Evolutionary conservation across 1,140 invertebrate species (phyloP), one percentile per base, ranked within the genome.

Genomic region (Triops longicaudatus): DNA sequence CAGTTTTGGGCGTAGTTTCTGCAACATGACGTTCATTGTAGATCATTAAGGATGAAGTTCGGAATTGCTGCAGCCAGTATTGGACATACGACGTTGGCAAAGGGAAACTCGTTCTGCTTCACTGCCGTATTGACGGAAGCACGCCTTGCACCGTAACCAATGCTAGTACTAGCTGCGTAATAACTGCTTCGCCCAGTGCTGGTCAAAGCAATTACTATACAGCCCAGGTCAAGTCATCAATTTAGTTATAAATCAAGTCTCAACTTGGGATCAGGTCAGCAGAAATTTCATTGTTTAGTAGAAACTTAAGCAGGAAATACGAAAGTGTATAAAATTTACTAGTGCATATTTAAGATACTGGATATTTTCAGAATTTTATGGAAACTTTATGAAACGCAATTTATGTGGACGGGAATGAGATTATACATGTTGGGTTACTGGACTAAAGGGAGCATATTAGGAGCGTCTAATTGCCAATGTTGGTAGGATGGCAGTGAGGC

Each of bases 1-100:
- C 44, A 63, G 17, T 7, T 63, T 63, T 63, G 14, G 50, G 7
- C 2, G 17, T 14, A 63, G 50, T 22, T 17, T 63, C 50, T 22
- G 9, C 50, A n/a, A 5, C 22, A 63, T 22, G 50, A n/a, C 50
- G n/a, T 63, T 63, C 50, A 63, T 63, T 63, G 50, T 63, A 17
- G 50, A 63, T 63, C 50, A 63, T 63, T 63, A 63, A 63, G 10
- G 50, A 63, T 17, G 50, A 63, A 63, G 50, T 63, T 63, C 50
- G 50, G 50, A 17, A 63, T 63, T 63, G 22, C 50, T 63, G 50
- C 50, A 63, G 10, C 50, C 5, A 22, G 3, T 63, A 3, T 22
- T n/a, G 7, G n/a, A 9, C 17, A 5, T 63, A n/a, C 50, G 17
- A 63, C n/a, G 17, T n/a, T n/a, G 0, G 7, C 17, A 63, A 9